These are phyloP conservation scores for Rhabditoides inermis DNA, from an alignment of 2,888 invertebrate genomes.

Conservation along the genomic window DNA sequence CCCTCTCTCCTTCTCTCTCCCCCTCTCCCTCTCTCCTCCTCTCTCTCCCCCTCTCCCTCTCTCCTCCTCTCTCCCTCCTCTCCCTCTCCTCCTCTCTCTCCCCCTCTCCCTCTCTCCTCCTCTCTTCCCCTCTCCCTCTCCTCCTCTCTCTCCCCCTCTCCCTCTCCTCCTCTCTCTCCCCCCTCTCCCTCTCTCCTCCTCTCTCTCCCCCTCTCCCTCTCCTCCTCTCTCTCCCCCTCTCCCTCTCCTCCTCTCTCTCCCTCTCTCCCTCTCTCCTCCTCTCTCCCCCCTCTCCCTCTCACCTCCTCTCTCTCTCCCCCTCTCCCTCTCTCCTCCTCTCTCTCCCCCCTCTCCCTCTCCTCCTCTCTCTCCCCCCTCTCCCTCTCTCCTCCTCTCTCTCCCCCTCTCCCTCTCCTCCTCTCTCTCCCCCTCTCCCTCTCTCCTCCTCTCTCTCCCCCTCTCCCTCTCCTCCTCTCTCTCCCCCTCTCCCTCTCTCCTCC, in stretches of 20 bases:
- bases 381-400: neutral
- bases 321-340: constrained; percentile 3
- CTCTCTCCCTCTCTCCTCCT: constrained; percentile 2
- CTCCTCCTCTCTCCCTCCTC: too few relatives aligned
- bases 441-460: constrained; percentile 6
- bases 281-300: neutral
- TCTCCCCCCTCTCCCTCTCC: constrained; percentile 6
- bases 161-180: too few relatives aligned
- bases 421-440: constrained; percentile 4
- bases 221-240: constrained; percentile 13
- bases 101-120: constrained; percentile 2
- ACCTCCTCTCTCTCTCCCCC: neutral
- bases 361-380: constrained; percentile 1
- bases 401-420: neutral
- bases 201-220: too few relatives aligned
- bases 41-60: constrained; percentile 10
- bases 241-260: constrained; percentile 8
- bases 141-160: neutral
- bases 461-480: neutral
- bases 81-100: constrained; percentile 10
- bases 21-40: constrained; percentile 10
- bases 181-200: too few relatives aligned
- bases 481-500: neutral
- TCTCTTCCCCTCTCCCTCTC: neutral
- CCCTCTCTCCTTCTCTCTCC: constrained; percentile 5